A percentile compares a stretch with the other conserved stretches of the same genome.
Evolutionary conservation across 2,888 invertebrate species (phyloP).

Genomic region (Parelbella ahira): DNA sequence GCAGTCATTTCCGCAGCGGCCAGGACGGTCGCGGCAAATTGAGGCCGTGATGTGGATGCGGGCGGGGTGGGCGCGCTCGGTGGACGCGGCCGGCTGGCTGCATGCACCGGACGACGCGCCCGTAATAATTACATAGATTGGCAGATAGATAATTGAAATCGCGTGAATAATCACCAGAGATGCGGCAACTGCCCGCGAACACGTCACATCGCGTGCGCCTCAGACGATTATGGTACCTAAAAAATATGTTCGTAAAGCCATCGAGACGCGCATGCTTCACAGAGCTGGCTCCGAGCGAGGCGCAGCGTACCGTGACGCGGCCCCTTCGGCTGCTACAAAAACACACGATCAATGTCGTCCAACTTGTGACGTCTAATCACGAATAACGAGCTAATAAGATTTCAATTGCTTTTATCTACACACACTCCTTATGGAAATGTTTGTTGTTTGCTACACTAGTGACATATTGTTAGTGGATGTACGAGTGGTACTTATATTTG

Average conservation of each 20-base stretch:
- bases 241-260: slow-evolving; percentile 45
- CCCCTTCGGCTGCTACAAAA: slow-evolving; percentile 10
- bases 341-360: slow-evolving; percentile 17
- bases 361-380: slow-evolving; percentile 17
- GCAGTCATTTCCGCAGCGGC: slow-evolving; percentile 3
- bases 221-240: slow-evolving; percentile 38
- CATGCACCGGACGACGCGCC: slow-evolving; percentile 30
- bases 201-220: slow-evolving; percentile 62
- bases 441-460: slow-evolving; percentile 2
- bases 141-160: slow-evolving; percentile 58
- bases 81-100: slow-evolving; percentile 2
- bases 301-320: slow-evolving; percentile 13
- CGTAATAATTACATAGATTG: slow-evolving; percentile 54
- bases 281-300: slow-evolving; percentile 31
- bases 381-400: slow-evolving; percentile 17
- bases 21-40: slow-evolving; percentile 2
- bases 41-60: slow-evolving; percentile 3
- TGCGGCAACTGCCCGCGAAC: slow-evolving; percentile 47
- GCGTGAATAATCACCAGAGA: slow-evolving; percentile 54
- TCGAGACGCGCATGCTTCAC: slow-evolving; percentile 47
- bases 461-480: slow-evolving; percentile 7
- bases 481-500: slow-evolving; percentile 12
- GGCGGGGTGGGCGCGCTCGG: slow-evolving; percentile 4
- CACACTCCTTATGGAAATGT: slow-evolving; percentile 7
- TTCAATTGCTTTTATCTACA: slow-evolving; percentile 9